A percentile compares a stretch with the other conserved stretches of the same genome.
Evolutionary conservation across 2,888 invertebrate species (phyloP).

Genomic region (Cheilosia variabilis): DNA sequence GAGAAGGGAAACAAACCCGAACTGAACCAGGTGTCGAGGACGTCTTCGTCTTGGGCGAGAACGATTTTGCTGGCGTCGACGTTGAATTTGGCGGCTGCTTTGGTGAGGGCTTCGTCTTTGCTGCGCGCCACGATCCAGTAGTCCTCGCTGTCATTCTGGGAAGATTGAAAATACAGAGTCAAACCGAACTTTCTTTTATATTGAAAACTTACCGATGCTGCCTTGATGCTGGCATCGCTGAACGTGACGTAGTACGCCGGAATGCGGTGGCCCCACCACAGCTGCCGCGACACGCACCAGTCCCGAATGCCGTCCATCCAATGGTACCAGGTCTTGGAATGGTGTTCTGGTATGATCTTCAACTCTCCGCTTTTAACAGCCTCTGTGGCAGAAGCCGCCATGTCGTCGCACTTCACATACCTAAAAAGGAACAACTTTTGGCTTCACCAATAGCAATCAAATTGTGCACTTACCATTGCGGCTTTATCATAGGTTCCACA

Average conservation of each 20-base stretch:
- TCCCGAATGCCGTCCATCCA: constrained; percentile 99
- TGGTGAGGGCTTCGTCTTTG: constrained; percentile 89
- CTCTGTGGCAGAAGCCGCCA: constrained; percentile 94
- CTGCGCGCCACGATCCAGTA: constrained; percentile 92
- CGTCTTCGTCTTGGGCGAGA: constrained; percentile 94
- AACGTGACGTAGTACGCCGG: constrained; percentile 94
- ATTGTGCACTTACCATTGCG: constrained; percentile 91
- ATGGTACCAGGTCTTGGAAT: constrained; percentile 96
- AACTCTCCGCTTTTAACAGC: constrained; percentile 92
- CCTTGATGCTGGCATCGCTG: constrained; percentile 82
- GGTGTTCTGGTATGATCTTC: constrained; percentile 94
- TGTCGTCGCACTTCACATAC: constrained; percentile 94
- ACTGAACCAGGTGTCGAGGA: constrained; percentile 99
- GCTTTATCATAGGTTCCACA: constrained; percentile 97
- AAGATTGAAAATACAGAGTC: no score
- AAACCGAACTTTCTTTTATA: neutral
- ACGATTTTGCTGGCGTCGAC: constrained; percentile 85
- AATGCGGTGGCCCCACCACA: constrained; percentile 99
- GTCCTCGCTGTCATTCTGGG: constrained; percentile 84
- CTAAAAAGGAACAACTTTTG: constrained; percentile 80
- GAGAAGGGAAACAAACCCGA: constrained; percentile 98
- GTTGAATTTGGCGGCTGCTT: constrained; percentile 90
- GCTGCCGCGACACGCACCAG: constrained; percentile 99
- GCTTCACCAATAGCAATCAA: neutral
- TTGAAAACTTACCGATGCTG: constrained; percentile 80